Evolutionary conservation across 2,888 invertebrate species (phyloP), one percentile per base, ranked within the genome.

Genomic region (Brenthis hecate): DNA sequence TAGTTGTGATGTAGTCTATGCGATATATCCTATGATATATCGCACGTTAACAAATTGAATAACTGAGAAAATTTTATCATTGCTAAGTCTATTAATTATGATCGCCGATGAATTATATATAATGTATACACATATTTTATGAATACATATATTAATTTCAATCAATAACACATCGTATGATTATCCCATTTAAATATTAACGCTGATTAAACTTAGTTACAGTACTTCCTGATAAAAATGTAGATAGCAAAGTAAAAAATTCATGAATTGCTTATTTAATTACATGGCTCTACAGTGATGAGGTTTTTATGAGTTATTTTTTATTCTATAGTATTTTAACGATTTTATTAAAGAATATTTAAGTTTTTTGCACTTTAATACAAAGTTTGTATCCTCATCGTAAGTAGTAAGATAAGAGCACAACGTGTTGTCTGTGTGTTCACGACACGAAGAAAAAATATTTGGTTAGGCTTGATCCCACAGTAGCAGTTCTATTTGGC

Each of bases 381-480:
- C 53, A 60, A 62, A 58, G n/a, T 47, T 51, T 53, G 61, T 19
- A 58, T 28, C 16, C 36, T 53, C 53, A 56, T 51, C 61, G 54
- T 48, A 61, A 61, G 68, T 67, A 19, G 56, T 77, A 77, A 76
- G 88, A 88, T 87, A 89, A 87, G 80, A 77, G 81, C 77, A 85
- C 86, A 85, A 85, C 84, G 80, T 81, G 81, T 86, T 88, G 88
- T 88, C 88, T 85, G 84, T 81, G 79, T 69, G 51, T 54, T 48
- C 53, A 50, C 77, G 77, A 77, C 77, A 77, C 79, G 79, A 78
- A 78, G 72, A 77, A 85, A 88, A 87, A 85, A 85, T 81, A 82
- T 86, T 85, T 82, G 80, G 80, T 55, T 43, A 62, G 61, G 50
- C 50, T 32, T 66, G 56, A 56, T 67, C 61, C 56, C 55, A 60